phyloP scores from a whole-genome alignment of 1,140 invertebrate species.

The Hyles vespertilio region DNA sequence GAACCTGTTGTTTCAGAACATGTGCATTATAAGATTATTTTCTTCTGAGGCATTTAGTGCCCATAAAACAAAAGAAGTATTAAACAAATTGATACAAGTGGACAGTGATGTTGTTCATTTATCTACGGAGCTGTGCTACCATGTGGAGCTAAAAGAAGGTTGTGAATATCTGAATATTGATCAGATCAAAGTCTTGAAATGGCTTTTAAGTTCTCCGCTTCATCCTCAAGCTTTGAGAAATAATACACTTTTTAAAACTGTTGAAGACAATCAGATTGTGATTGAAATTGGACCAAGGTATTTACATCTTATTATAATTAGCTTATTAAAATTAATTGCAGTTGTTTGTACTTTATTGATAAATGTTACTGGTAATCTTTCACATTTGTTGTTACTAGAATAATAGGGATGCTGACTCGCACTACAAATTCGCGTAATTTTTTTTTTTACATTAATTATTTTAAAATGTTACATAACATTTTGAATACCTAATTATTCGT shows the following conservation, averaged over 20 bases:
- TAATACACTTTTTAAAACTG: conserved; percentile 58
- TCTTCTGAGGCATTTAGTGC: conserved; percentile 60
- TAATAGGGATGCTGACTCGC: too few relatives aligned
- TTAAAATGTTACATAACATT: too few relatives aligned
- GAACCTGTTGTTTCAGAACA: conserved; percentile 12
- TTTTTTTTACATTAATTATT: too few relatives aligned
- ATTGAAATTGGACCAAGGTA: conserved; percentile 90
- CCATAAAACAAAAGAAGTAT: conserved; percentile 66
- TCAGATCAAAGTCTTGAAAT: conserved; percentile 79
- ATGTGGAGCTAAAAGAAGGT: conserved; percentile 80
- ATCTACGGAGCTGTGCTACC: conserved; percentile 87
- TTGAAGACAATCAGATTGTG: conserved; percentile 66
- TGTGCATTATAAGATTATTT: conserved; percentile 70
- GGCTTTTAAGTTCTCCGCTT: conserved; percentile 83
- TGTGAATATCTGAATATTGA: conserved; percentile 70
- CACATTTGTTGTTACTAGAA: too few relatives aligned
- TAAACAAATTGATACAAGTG: conserved; percentile 56
- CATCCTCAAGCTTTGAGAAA: conserved; percentile 73
- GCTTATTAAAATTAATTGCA: too few relatives aligned
- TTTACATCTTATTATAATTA: background rate
- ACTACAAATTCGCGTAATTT: too few relatives aligned
- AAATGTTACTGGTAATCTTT: too few relatives aligned
- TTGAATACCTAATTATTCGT: too few relatives aligned
- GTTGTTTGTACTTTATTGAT: too few relatives aligned
- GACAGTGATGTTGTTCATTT: conserved; percentile 70